Evolutionary conservation across 2,797 vertebrate species (phyloP).

Genomic region (Dromococcyx pavoninus): DNA sequence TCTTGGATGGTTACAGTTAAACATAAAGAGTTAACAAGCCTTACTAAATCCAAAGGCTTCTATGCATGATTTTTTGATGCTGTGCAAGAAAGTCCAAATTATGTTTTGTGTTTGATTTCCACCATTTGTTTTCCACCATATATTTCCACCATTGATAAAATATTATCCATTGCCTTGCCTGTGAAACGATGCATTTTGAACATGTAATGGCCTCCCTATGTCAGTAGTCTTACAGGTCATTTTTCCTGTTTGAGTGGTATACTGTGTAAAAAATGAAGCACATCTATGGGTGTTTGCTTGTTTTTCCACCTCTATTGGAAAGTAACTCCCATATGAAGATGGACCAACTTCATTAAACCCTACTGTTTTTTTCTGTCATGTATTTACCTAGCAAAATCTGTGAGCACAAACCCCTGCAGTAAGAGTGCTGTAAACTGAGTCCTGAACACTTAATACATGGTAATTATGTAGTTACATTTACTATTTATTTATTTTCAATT

Average conservation of each 20-base stretch:
- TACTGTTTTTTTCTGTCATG: background rate
- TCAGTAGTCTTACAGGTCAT: background rate
- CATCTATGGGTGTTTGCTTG: background rate
- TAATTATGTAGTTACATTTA: background rate
- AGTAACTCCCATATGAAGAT: background rate
- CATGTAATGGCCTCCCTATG: background rate
- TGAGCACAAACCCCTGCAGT: background rate
- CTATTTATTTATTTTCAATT: slow-evolving; percentile 46
- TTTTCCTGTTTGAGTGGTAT: background rate
- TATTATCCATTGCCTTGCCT: background rate
- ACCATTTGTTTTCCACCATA: background rate
- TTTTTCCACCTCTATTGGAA: background rate
- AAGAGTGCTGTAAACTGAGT: background rate
- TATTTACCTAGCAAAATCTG: background rate
- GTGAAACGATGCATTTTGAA: background rate
- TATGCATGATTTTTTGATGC: background rate
- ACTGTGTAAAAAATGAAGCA: background rate
- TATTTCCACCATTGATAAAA: background rate
- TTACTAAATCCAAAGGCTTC: background rate
- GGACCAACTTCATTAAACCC: background rate
- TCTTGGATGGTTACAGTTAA: background rate
- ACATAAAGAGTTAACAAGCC: background rate
- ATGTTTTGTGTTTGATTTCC: background rate
- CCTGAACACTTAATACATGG: background rate
- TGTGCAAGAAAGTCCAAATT: background rate